Evolutionary conservation across 2,888 invertebrate species (phyloP), one percentile per base, ranked within the genome.

Genomic region (Baronia brevicornis): DNA sequence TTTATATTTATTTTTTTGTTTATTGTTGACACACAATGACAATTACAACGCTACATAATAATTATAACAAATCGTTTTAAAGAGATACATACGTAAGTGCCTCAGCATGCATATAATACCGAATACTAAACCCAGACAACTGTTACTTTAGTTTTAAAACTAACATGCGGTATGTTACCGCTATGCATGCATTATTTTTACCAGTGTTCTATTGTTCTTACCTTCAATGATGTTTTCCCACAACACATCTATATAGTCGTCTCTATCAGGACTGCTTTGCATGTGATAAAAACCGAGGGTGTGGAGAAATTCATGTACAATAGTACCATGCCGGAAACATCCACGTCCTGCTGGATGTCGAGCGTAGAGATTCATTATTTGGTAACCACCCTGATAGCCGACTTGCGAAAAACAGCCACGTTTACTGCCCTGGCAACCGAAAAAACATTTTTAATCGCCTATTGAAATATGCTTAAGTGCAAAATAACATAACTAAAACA

Each of bases 251-350:
- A 95, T 90, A 57, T 87, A 92, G 19, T 90, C 87, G 54, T 94
- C 93, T 44, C 94, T 85, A 63, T 94, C 90, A 0, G 88, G 87
- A 28, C 93, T 87, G 52, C 91, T 92, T 62, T 94, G 94, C 73
- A 94, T 93, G 60, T 94, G 94, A 66, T 90, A 92, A 67, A 94
- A 94, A 2, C 94, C 94, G 1, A 93, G 74, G 0, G 91, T 88
- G 55, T 94, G 94, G 48, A 94, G 82, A 25, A 94, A 68, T 61
- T 94, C 94, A 57, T 94, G 92, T 2, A 91, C 86, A 3, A 91
- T 87, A n/a, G 90, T 90, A 6, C 92, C 90, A 44, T 86, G 86
- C 0, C 85, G 74, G 43, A 89, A 86, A 51, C 89, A 89, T 7
- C 88, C 87, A 1, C 86, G 80, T 0, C 87, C 86, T 1, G 63